Base-by-base conservation (phyloP, 2,888 invertebrate genomes). In the Lochmaea crataegi region DNA sequence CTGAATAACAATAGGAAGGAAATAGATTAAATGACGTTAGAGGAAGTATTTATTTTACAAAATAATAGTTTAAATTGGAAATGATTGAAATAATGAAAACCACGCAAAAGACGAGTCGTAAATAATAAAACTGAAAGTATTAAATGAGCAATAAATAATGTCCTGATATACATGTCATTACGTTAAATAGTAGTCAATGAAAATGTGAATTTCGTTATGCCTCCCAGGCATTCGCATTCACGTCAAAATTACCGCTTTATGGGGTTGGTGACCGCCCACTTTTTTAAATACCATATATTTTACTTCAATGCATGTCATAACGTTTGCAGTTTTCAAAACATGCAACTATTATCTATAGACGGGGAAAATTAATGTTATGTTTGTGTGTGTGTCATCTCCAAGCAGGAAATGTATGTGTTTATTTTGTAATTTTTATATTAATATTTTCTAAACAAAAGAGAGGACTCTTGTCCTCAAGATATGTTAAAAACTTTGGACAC, bases 251-350 rank as follows among this genome's bases (percentile, higher is more conserved):
- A 38, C 32, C n/a, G 18, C 14, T 60, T 60, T 26, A 38, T 16
- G 14, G n/a, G 60, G 53, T 38, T 60, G 60, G 38, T 10, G 60
- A 60, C 60, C 75, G 76, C 80, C 81, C 76, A 75, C 76, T 75
- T 77, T 77, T 78, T 75, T 72, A 77, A 81, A 80, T 80, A 77
- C 77, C 78, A 75, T 80, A 76, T 78, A 79, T 76, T 81, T 78
- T 75, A 58, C 69, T 67, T 66, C 75, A 73, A 75, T 78, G 75
- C 68, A 80, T 79, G 79, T 80, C 80, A 80, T 80, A 78, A 80
- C 72, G 77, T 76, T 77, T 75, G 69, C 74, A 65, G 68, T 75
- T 76, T 73, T 71, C 68, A 72, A 71, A 71, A 71, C 74, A 73
- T 77, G 71, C 77, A 73, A 76, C 73, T 71, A 76, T 72, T 56